phyloP scores from a whole-genome alignment of 37 sponge, comb jelly and placozoan species.

The Bolinopsis microptera region DNA sequence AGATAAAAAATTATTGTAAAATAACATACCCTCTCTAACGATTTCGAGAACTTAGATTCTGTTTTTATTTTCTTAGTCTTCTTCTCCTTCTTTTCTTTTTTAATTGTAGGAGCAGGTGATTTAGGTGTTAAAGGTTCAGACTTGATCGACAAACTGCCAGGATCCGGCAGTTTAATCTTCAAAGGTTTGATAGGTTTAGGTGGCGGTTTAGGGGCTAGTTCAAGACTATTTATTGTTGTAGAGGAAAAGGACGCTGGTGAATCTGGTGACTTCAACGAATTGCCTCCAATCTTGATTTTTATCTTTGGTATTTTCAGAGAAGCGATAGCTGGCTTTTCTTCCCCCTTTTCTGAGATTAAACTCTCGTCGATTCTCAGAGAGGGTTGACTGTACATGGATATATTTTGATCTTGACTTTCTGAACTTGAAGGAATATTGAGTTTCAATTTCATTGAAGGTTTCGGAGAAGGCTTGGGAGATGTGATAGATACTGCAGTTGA shows the following conservation, averaged over 20 bases:
- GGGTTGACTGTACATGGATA: neutral
- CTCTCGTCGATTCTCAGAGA: neutral
- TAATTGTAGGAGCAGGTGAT: neutral
- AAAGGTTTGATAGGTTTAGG: neutral
- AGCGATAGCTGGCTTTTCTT: neutral
- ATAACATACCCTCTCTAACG: neutral
- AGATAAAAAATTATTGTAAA: too few relatives aligned
- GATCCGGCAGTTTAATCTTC: conserved; percentile 15
- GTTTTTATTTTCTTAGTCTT: conserved; percentile 6
- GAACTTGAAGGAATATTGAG: neutral
- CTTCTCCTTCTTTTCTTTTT: conserved; percentile 46
- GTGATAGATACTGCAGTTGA: neutral
- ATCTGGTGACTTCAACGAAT: neutral
- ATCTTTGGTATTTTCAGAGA: conserved; percentile 46
- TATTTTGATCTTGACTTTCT: neutral
- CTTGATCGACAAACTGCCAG: neutral
- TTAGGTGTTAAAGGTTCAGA: neutral
- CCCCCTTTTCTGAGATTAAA: neutral
- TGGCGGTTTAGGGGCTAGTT: neutral
- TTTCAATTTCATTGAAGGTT: neutral
- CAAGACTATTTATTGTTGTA: neutral
- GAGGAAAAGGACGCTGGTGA: neutral
- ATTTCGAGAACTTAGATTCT: neutral
- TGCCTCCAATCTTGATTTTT: conserved; percentile 43
- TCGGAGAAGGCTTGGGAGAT: neutral